phyloP scores from a whole-genome alignment of 2,797 vertebrate genomes.

The Pseudochirops corinnae region DNA sequence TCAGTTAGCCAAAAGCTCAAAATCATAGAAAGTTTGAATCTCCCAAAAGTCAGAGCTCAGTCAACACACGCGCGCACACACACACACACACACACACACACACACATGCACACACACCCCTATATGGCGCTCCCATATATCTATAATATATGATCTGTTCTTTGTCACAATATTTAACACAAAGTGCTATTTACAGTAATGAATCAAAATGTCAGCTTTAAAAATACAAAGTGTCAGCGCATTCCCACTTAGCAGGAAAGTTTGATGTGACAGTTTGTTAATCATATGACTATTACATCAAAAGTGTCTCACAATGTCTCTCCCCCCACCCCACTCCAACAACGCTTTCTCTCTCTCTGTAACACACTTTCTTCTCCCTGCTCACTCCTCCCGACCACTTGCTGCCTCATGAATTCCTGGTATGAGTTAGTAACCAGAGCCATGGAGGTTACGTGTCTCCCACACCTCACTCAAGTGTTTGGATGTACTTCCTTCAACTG shows the following conservation, averaged over 20 bases:
- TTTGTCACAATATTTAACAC: conserved; percentile 90
- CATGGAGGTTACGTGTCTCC: conserved; percentile 64
- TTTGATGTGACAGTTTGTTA: conserved; percentile 89
- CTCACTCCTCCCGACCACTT: conserved; percentile 56
- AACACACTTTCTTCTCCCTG: conserved; percentile 75
- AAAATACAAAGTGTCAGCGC: conserved; percentile 88
- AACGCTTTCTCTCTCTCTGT: conserved; percentile 57
- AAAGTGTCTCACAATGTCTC: conserved; percentile 81
- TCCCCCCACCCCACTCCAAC: neutral
- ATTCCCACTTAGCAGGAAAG: conserved; percentile 86
- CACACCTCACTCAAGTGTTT: conserved; percentile 63
- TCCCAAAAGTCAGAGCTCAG: neutral
- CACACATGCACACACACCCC: conserved; percentile 56
- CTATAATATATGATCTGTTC: conserved; percentile 77
- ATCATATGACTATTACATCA: conserved; percentile 87
- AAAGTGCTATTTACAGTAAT: conserved; percentile 88
- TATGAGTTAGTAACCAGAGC: conserved; percentile 58
- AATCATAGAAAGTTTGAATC: neutral
- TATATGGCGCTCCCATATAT: conserved; percentile 11
- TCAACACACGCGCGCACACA: no score
- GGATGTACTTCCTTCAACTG: conserved; percentile 64
- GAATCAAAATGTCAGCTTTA: conserved; percentile 90
- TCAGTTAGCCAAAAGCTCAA: neutral
- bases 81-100: neutral
- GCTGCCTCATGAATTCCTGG: conserved; percentile 74